These are phyloP conservation scores for Climacteris rufus DNA, from an alignment of 2,113 vertebrate genomes.

Conservation along the genomic window DNA sequence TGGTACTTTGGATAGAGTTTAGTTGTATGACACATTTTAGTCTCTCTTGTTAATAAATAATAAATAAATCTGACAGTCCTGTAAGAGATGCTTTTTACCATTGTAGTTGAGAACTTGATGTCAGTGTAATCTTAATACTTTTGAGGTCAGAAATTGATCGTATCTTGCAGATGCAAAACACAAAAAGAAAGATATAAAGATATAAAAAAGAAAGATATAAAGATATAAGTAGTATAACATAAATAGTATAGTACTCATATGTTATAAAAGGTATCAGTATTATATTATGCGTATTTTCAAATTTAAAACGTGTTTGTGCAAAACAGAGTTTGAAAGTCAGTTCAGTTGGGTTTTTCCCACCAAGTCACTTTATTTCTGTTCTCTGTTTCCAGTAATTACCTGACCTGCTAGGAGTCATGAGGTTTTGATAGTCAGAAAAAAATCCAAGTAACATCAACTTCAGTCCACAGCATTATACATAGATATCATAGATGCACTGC, in stretches of 20 bases:
- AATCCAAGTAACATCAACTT: background rate
- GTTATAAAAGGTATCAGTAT: background rate
- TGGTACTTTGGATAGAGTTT: background rate
- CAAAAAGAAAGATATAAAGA: background rate
- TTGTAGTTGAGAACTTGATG: background rate
- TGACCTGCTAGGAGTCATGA: background rate
- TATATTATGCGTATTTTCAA: background rate
- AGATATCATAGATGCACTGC: background rate
- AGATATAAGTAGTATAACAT: background rate
- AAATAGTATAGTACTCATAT: background rate
- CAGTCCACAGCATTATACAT: fast-evolving
- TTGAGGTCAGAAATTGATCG: background rate
- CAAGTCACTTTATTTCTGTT: background rate
- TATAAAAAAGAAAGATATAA: background rate
- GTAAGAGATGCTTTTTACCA: background rate
- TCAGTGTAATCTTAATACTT: background rate
- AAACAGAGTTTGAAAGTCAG: background rate
- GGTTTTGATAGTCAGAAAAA: background rate
- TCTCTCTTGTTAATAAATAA: background rate
- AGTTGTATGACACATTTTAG: background rate
- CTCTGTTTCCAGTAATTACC: background rate
- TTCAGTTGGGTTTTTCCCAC: background rate
- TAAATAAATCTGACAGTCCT: background rate
- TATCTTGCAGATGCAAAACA: background rate
- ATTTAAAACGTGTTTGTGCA: background rate